Evolutionary conservation across 2,797 vertebrate species (phyloP), one percentile per base, ranked within the genome.

Genomic region (Siniperca obscura): DNA sequence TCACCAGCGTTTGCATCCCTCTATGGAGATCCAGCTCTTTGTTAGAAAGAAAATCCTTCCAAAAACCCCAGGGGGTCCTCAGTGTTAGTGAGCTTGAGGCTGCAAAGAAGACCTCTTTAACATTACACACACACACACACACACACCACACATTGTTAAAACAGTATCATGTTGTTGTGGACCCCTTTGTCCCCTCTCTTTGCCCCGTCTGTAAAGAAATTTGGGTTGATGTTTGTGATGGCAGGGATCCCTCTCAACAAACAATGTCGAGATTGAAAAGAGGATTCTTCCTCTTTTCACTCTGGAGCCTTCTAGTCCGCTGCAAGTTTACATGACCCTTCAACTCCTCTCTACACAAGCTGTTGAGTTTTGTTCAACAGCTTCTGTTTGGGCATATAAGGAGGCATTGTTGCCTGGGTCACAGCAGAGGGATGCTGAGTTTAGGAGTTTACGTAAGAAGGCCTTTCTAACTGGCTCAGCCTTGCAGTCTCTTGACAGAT

Each of bases 311-410:
- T 90, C 87, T 87, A 85, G 88, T 93, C 82, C 83, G 36, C 89
- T 91, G 93, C 87, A 84, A 93, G 92, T 96, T 95, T 95, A 95
- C 94, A 93, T 95, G 95, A 95, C 95, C 95, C 93, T 86, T 94
- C 91, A 94, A 91, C 92, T 90, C 88, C 87, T 91, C 91, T 93
- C 89, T 68, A 86, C 85, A 89, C 88, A 94, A 89, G 91, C 93
- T 89, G 89, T 84, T 89, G 93, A 92, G 90, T 86, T 89, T 91
- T 72, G 82, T 90, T 95, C 89, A 83, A 75, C 86, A 76, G 92
- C 90, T 94, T 93, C 92, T 94, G 80, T 93, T 93, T 73, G 83
- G 75, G 90, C 74, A 64, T 85, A 91, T 91, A 93, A 94, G 90
- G 91, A 91, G 73, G 83, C 89, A 93, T 94, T 94, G 94, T 93